Conservation (phyloP, 2,888 invertebrate species). For the Magallana nippona region DNA sequence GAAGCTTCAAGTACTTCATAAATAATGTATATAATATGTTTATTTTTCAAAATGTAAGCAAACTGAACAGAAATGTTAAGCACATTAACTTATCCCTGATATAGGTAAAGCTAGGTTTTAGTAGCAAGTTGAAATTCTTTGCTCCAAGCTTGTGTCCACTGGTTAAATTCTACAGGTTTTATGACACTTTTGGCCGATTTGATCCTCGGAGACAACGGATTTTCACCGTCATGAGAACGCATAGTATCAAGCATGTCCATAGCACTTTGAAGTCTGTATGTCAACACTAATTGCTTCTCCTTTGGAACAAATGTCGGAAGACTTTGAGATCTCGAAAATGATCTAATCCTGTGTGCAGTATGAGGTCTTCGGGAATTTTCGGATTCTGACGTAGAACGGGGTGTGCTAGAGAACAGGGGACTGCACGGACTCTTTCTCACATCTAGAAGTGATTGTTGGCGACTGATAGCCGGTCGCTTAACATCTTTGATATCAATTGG, state of each 20-base stretch:
- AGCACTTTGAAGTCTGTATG: conserved; percentile 72
- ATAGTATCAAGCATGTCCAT: conserved; percentile 76
- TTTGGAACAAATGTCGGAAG: conserved; percentile 53
- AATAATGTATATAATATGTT: too few species aligned
- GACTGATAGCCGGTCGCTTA: background rate
- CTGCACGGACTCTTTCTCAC: background rate
- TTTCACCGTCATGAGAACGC: conserved; percentile 56
- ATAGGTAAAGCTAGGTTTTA: background rate
- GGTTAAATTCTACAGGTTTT: conserved; percentile 88
- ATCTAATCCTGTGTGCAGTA: background rate
- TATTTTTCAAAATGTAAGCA: too few species aligned
- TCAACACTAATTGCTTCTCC: conserved; percentile 68
- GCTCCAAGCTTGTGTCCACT: conserved; percentile 94
- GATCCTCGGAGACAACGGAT: conserved; percentile 67
- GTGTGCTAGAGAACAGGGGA: background rate
- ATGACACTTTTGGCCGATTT: conserved; percentile 43
- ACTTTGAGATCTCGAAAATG: conserved; percentile 39
- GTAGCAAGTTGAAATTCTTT: conserved; percentile 68
- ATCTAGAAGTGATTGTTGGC: background rate
- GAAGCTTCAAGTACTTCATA: too few species aligned
- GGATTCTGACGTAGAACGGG: background rate
- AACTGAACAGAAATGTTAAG: background rate
- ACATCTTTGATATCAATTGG: conserved; percentile 39
- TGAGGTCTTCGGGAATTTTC: background rate
- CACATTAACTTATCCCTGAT: background rate